Percentiles rank a stretch among this genome's conserved stretches.
Conservation (phyloP, 2,797 vertebrate genomes). For the Benthosema pterotum region DNA sequence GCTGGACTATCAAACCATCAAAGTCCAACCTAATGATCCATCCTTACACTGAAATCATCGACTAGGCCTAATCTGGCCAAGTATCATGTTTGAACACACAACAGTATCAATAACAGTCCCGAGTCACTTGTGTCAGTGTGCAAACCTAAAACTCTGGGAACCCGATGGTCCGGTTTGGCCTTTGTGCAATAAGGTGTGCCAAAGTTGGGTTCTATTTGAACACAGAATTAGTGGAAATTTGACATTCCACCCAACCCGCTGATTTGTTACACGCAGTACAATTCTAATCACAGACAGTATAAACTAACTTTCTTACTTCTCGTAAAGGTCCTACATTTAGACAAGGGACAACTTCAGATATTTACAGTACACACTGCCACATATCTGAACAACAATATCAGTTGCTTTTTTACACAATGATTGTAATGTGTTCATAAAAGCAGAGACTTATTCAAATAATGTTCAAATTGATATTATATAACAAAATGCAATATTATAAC, state of each 20-base stretch:
- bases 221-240: not conserved
- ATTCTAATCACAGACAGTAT: constrained; percentile 5
- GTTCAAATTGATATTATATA: too few species aligned
- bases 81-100: constrained; percentile 7
- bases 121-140: constrained; percentile 22
- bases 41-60: too few species aligned
- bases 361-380: too few species aligned
- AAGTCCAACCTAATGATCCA: too few species aligned
- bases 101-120: constrained; percentile 6
- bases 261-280: constrained; percentile 2
- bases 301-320: not conserved
- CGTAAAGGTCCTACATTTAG: constrained; percentile 15
- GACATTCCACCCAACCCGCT: constrained; percentile 6
- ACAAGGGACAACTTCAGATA: too few species aligned
- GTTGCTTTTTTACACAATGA: too few species aligned
- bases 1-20: too few species aligned
- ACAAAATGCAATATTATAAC: too few species aligned
- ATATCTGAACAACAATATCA: too few species aligned
- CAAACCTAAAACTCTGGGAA: constrained; percentile 33
- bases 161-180: constrained; percentile 52
- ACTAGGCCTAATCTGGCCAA: not conserved
- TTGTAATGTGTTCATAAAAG: too few species aligned
- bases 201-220: constrained; percentile 11
- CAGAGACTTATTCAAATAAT: too few species aligned
- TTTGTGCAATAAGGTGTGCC: constrained; percentile 2